Evolutionary conservation across 2,888 invertebrate genomes (phyloP).

Genomic region (Chloroclystis v-ata): DNA sequence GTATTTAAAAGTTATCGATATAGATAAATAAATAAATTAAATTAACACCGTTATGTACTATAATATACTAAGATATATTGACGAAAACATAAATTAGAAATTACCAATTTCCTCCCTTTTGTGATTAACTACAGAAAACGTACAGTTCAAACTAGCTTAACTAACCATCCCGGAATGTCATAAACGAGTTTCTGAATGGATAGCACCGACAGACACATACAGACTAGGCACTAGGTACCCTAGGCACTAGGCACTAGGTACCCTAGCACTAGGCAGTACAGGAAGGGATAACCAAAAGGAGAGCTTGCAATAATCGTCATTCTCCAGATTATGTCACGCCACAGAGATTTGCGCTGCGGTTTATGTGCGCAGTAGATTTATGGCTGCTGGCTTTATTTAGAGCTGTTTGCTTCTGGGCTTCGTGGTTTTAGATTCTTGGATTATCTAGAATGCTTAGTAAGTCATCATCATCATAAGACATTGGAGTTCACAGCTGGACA

Average conservation of each 20-base stretch:
- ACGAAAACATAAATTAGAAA: too few relatives aligned
- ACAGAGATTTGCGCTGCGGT: slow-evolving; percentile 16
- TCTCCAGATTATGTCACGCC: slow-evolving; percentile 27
- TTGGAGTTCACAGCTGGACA: too few relatives aligned
- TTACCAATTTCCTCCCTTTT: too few relatives aligned
- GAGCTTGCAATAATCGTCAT: slow-evolving; percentile 25
- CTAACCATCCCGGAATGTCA: slow-evolving; percentile 20
- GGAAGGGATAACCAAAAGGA: slow-evolving; percentile 21
- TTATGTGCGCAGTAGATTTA: slow-evolving; percentile 11
- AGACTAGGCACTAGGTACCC: too few relatives aligned
- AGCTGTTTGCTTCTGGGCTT: background rate
- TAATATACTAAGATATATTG: too few relatives aligned
- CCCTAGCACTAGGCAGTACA: slow-evolving; percentile 23
- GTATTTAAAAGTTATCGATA: too few relatives aligned
- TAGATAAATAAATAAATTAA: too few relatives aligned
- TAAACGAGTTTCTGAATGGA: slow-evolving; percentile 29
- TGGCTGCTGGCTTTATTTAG: slow-evolving; percentile 2
- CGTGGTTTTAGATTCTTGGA: background rate
- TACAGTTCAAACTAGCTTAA: too few relatives aligned
- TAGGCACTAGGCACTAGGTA: slow-evolving; percentile 25
- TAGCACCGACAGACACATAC: slow-evolving; percentile 16
- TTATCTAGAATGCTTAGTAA: too few relatives aligned
- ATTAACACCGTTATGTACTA: too few relatives aligned
- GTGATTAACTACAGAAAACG: too few relatives aligned
- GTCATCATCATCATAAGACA: too few relatives aligned